Evolutionary conservation across 2,888 invertebrate genomes (phyloP).

Genomic region (Drosophila pegasa): DNA sequence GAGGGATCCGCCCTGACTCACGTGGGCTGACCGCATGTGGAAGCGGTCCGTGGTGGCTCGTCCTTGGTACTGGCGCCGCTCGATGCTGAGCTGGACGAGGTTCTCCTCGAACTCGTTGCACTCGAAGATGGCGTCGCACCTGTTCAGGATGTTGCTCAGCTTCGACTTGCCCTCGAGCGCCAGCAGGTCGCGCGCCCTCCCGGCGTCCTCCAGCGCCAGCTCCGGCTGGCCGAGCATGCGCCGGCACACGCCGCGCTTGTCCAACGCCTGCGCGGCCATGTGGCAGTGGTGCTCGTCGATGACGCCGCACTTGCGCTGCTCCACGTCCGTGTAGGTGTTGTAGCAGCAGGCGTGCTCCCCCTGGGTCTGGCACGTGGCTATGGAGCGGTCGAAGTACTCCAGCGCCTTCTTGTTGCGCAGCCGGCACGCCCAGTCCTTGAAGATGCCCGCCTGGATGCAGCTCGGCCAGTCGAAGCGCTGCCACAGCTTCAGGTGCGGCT

Average conservation of each 20-base stretch:
- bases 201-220: constrained; percentile 64
- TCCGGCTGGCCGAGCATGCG: constrained; percentile 66
- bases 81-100: constrained; percentile 61
- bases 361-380: constrained; percentile 17
- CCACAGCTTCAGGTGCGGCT: constrained; percentile 46
- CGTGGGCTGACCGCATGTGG: constrained; percentile 14
- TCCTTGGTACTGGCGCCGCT: constrained; percentile 36
- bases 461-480: constrained; percentile 49
- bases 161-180: neutral
- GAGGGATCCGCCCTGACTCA: constrained; percentile 21
- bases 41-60: constrained; percentile 13
- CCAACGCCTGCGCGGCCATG: neutral
- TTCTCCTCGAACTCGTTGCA: constrained; percentile 77
- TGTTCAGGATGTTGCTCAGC: constrained; percentile 53
- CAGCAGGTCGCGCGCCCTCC: constrained; percentile 50
- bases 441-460: constrained; percentile 39
- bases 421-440: constrained; percentile 44
- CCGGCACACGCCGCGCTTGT: constrained; percentile 45
- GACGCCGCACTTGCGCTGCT: accelerated
- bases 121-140: constrained; percentile 75
- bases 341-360: neutral
- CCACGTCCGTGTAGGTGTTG: accelerated
- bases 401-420: constrained; percentile 29
- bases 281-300: neutral
- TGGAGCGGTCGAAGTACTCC: constrained; percentile 14